phyloP scores from a whole-genome alignment of 64 coral and sea anemone species.

The Montipora foliosa region DNA sequence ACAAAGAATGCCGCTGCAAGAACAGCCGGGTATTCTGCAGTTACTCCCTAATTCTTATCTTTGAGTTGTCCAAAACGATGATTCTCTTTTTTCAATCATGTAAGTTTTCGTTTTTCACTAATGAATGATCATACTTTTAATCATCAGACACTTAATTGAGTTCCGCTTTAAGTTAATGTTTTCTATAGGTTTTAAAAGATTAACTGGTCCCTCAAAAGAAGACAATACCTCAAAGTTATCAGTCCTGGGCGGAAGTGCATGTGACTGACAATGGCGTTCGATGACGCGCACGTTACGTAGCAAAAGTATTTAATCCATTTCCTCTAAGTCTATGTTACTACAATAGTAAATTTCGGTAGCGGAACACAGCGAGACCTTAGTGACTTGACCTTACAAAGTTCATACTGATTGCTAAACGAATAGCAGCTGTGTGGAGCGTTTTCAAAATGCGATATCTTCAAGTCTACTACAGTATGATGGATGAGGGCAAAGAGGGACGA shows the following conservation, averaged over 20 bases:
- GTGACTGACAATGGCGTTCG: background rate
- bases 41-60: too few relatives aligned
- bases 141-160: background rate
- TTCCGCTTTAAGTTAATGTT: background rate
- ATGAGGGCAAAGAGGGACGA: background rate
- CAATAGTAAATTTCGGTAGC: background rate
- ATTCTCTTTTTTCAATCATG: too few relatives aligned
- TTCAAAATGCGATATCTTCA: conserved; percentile 6
- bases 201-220: background rate
- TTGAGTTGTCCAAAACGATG: background rate
- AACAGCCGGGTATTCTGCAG: too few relatives aligned
- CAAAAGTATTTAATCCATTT: conserved; percentile 58
- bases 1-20: too few relatives aligned
- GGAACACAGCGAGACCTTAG: conserved; percentile 17
- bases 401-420: background rate
- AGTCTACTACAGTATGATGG: conserved; percentile 1
- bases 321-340: conserved; percentile 7
- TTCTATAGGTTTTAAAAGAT: background rate
- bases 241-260: conserved; percentile 10
- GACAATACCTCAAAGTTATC: background rate
- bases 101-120: too few relatives aligned
- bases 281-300: conserved; percentile 51
- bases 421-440: background rate
- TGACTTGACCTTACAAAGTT: background rate
- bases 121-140: too few relatives aligned